A percentile compares a stretch with the other conserved stretches of the same genome.
phyloP scores from a whole-genome alignment of 1,140 invertebrate species.

The Camponotus pennsylvanicus region DNA sequence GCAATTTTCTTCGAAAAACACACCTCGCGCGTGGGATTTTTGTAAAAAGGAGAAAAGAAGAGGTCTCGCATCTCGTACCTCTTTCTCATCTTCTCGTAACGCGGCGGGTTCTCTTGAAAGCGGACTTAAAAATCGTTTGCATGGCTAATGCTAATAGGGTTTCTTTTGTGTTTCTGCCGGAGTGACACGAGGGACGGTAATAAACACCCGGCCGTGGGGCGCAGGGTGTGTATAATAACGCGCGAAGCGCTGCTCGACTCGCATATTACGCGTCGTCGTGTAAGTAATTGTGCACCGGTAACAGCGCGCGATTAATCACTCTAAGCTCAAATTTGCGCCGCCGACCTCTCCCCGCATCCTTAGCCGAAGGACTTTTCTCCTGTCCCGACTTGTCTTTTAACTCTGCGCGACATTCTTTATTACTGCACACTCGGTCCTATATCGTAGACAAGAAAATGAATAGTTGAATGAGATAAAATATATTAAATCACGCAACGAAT shows the following conservation, averaged over 20 bases:
- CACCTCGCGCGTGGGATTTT: conserved; percentile 19
- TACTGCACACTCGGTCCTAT: conserved; percentile 4
- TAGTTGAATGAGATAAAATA: conserved; percentile 23
- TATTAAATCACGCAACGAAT: conserved; percentile 37
- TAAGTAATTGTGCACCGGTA: conserved; percentile 59
- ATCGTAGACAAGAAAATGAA: conserved; percentile 8
- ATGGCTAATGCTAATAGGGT: conserved; percentile 61
- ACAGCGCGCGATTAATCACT: conserved; percentile 58
- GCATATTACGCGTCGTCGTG: conserved; percentile 62
- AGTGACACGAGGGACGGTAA: conserved; percentile 58
- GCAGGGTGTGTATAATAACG: conserved; percentile 54
- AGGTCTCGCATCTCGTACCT: not conserved
- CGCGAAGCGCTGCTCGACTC: conserved; percentile 55
- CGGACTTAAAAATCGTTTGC: conserved; percentile 62
- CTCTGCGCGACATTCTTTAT: conserved; percentile 24
- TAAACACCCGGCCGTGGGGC: conserved; percentile 40
- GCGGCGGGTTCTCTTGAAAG: conserved; percentile 41
- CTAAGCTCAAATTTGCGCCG: conserved; percentile 58
- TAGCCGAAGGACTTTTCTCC: not conserved
- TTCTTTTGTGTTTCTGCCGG: conserved; percentile 59
- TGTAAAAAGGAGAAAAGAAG: conserved; percentile 9
- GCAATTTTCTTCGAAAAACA: conserved; percentile 52
- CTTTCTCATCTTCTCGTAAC: not conserved
- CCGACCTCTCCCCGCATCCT: conserved; percentile 17
- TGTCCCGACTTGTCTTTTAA: conserved; percentile 5